Base-by-base conservation (phyloP, 2,888 invertebrate genomes). In the Magallana nippona region DNA sequence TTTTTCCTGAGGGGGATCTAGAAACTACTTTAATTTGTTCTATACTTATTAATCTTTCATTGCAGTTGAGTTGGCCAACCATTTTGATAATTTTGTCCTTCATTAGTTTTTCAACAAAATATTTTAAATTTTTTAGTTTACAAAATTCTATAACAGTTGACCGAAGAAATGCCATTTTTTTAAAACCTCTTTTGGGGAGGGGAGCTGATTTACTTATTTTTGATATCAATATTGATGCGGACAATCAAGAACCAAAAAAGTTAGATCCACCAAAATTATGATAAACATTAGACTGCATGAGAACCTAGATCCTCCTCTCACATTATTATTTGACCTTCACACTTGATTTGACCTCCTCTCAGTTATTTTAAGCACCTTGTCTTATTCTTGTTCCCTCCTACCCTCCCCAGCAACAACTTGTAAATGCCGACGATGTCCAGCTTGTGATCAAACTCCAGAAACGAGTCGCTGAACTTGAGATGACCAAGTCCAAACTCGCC, bases 401-500 rank as follows among this genome's bases (percentile, higher is more conserved):
- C n/a, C 81, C 56, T 55, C 63, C 77, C 86, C 89, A 90, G 90
- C 86, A 88, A 84, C 85, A 89, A 81, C 82, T 89, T 77, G 88
- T 87, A 19, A 89, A 87, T 84, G 86, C 88, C 3, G 90, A 89
- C n/a, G 91, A 91, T 57, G 89, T 97, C 0, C 96, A 96, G 0
- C 93, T 97, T 55, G 96, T 97, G 0, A 94, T 97, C 0, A 96
- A 97, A 82, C 96, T 97, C 89, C 97, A 97, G 92, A 96, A 90
- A 85, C 87, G 92, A 56, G 89, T 93, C 22, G 90, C 90, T 79
- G 91, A 92, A 79, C 87, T 93, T 79, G 93, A 93, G 85, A 87
- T 88, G 62, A 90, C 91, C 60, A 98, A 98, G 94, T 83, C 97
- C 90, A 97, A 97, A 93, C 94, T 98, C 77, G 96, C 96, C 86